Evolutionary conservation across 2,888 invertebrate genomes (phyloP).

Genomic region (Watsonalla cultraria): DNA sequence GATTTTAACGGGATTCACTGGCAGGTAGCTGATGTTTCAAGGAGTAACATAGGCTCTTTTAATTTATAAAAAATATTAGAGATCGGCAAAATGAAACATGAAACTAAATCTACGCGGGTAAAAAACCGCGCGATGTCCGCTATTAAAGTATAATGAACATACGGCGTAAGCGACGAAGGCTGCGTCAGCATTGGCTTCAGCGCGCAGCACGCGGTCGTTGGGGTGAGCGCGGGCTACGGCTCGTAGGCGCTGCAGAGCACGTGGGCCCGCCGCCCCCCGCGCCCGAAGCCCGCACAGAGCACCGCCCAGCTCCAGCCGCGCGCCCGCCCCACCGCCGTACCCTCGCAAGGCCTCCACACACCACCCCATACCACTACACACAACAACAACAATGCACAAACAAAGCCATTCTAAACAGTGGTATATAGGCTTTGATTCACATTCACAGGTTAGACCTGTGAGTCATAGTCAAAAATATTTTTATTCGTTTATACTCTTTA

Average conservation of each 20-base stretch:
- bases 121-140: too few relatives aligned
- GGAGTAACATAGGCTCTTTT: too few relatives aligned
- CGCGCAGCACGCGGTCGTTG: conserved; percentile 58
- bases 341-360: conserved; percentile 96
- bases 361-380: conserved; percentile 80
- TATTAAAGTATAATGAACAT: conserved; percentile 3
- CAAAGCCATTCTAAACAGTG: neutral
- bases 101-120: too few relatives aligned
- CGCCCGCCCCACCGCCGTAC: conserved; percentile 88
- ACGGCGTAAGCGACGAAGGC: conserved; percentile 72
- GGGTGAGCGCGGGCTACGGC: conserved; percentile 67
- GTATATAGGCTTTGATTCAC: too few relatives aligned
- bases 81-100: too few relatives aligned
- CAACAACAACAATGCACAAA: conserved; percentile 34
- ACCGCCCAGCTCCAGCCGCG: conserved; percentile 90
- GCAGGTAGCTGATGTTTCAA: too few relatives aligned
- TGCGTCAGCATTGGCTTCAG: conserved; percentile 68
- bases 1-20: too few relatives aligned
- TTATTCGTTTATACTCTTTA: too few relatives aligned
- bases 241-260: conserved; percentile 55
- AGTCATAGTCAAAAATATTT: too few relatives aligned
- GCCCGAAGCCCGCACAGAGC: conserved; percentile 89
- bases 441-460: too few relatives aligned
- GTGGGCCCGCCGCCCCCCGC: conserved; percentile 41
- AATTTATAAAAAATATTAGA: too few relatives aligned